Conservation (phyloP, 1,140 invertebrate species). For the Heliconius hermathena region DNA sequence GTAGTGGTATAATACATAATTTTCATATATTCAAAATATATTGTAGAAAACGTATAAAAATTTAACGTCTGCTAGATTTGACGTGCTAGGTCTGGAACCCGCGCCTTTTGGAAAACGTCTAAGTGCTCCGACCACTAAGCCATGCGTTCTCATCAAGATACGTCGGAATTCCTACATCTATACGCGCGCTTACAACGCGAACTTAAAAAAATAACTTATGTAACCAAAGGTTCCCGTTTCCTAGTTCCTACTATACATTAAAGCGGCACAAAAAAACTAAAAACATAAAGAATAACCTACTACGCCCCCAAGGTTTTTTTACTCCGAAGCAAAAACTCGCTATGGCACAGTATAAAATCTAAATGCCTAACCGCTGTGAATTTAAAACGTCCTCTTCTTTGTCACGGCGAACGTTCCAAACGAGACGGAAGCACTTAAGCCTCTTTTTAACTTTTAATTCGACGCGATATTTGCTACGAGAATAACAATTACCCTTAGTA, state of each 20-base stretch:
- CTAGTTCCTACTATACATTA: not conserved
- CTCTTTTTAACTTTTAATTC: conserved; percentile 20
- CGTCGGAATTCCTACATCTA: too few species aligned
- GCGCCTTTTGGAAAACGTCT: too few species aligned
- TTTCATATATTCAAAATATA: too few species aligned
- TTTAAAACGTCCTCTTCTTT: conserved; percentile 18
- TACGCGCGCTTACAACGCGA: too few species aligned
- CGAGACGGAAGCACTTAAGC: conserved; percentile 21
- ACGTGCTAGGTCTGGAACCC: too few species aligned
- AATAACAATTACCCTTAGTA: conserved; percentile 17
- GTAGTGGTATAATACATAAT: too few species aligned
- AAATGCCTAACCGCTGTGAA: conserved; percentile 22
- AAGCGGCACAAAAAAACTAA: not conserved
- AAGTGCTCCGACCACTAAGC: too few species aligned
- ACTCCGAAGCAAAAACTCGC: not conserved
- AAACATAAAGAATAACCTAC: not conserved
- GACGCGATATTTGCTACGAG: conserved; percentile 18
- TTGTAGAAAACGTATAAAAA: too few species aligned
- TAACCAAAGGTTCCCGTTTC: too few species aligned
- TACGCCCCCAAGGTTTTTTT: not conserved
- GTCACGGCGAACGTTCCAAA: conserved; percentile 16
- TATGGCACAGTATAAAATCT: conserved; percentile 10
- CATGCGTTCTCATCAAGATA: too few species aligned
- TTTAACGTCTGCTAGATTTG: too few species aligned
- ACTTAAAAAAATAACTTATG: too few species aligned